Evolutionary conservation across 2,888 invertebrate species (phyloP).

Genomic region (Tenthredo amoena): DNA sequence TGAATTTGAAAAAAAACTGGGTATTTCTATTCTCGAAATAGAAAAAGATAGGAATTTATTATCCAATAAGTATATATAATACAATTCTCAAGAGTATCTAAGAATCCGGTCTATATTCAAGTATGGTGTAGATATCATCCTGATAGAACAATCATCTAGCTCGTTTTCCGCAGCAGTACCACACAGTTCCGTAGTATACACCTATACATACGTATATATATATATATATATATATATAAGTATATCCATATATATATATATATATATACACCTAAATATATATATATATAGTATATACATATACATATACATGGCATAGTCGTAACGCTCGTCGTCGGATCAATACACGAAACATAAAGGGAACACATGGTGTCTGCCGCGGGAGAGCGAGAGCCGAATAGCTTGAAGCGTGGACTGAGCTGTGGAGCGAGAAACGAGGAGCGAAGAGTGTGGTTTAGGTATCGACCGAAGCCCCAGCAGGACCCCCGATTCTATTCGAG

Average conservation of each 20-base stretch:
- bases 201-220: neutral
- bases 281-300: too few relatives aligned
- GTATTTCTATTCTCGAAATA: too few relatives aligned
- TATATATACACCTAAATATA: neutral
- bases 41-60: neutral
- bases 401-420: neutral
- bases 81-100: neutral
- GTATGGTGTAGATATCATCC: neutral
- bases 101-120: neutral
- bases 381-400: neutral
- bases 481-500: neutral
- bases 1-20: too few relatives aligned
- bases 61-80: too few relatives aligned
- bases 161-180: neutral
- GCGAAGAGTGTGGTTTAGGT: neutral
- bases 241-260: neutral
- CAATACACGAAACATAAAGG: constrained; percentile 17
- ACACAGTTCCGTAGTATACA: neutral
- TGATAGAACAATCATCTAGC: neutral
- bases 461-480: neutral
- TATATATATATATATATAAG: too few relatives aligned
- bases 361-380: constrained; percentile 39
- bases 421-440: neutral
- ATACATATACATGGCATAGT: neutral
- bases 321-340: neutral